Conservation (phyloP, 2,113 vertebrate genomes). For the Mirza zaza region DNA sequence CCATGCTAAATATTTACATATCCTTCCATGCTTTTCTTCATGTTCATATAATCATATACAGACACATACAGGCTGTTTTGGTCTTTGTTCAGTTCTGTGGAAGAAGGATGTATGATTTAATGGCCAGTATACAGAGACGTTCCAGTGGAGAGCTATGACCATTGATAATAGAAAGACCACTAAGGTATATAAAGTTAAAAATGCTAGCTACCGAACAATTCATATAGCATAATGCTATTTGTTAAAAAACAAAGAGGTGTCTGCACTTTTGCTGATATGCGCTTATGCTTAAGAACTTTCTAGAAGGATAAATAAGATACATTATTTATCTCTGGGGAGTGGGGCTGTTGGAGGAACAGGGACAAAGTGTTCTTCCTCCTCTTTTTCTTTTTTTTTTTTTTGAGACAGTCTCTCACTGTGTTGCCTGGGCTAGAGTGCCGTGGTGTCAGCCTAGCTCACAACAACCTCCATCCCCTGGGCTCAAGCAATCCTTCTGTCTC, state of each 20-base stretch:
- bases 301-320: background rate
- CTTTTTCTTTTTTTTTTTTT: background rate
- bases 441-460: too few species aligned
- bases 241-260: background rate
- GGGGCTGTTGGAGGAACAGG: background rate
- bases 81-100: conserved; percentile 22
- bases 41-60: background rate
- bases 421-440: too few species aligned
- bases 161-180: background rate
- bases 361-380: background rate
- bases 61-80: background rate
- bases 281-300: conserved; percentile 7
- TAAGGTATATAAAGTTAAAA: background rate
- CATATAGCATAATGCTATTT: background rate
- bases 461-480: too few species aligned
- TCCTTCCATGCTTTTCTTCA: background rate
- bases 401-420: too few species aligned
- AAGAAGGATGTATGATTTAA: background rate
- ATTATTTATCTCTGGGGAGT: background rate
- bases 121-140: background rate
- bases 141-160: background rate
- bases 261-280: background rate
- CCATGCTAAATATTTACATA: background rate
- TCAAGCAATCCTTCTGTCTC: too few species aligned
- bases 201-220: background rate